A percentile compares a stretch with the other conserved stretches of the same genome.
These are phyloP conservation scores for Sebastes dallii DNA, from an alignment of 2,797 vertebrate genomes.

Conservation along the genomic window DNA sequence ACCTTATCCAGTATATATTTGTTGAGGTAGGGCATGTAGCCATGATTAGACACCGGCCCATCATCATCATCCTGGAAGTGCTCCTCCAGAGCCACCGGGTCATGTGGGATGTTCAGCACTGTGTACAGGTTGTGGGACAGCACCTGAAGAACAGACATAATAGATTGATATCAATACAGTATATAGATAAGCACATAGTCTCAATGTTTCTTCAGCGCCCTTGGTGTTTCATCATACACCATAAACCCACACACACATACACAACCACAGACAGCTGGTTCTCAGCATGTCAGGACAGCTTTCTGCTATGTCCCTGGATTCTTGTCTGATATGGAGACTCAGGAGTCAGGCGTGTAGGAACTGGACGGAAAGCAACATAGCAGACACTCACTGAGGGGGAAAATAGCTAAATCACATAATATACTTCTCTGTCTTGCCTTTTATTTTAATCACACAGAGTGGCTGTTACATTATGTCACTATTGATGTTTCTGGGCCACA, in stretches of 20 bases:
- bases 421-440: background rate
- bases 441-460: background rate
- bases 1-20: conserved; percentile 99
- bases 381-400: background rate
- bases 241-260: conserved; percentile 16
- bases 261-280: conserved; percentile 29
- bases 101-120: conserved; percentile 94
- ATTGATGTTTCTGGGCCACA: background rate
- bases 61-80: conserved; percentile 98
- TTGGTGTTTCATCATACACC: conserved; percentile 24
- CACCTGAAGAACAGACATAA: conserved; percentile 81
- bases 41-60: conserved; percentile 96
- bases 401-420: background rate
- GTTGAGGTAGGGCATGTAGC: conserved; percentile 99
- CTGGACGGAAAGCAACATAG: conserved; percentile 34
- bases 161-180: background rate
- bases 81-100: conserved; percentile 95
- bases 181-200: background rate
- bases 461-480: background rate
- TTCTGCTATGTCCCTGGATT: conserved; percentile 70
- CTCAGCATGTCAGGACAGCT: conserved; percentile 74
- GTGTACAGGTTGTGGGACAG: conserved; percentile 99
- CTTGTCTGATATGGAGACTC: conserved; percentile 33
- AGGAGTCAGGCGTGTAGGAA: conserved; percentile 63
- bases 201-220: background rate